These are phyloP conservation scores for Neostethus bicornis DNA, from an alignment of 2,797 vertebrate genomes.

Conservation along the genomic window DNA sequence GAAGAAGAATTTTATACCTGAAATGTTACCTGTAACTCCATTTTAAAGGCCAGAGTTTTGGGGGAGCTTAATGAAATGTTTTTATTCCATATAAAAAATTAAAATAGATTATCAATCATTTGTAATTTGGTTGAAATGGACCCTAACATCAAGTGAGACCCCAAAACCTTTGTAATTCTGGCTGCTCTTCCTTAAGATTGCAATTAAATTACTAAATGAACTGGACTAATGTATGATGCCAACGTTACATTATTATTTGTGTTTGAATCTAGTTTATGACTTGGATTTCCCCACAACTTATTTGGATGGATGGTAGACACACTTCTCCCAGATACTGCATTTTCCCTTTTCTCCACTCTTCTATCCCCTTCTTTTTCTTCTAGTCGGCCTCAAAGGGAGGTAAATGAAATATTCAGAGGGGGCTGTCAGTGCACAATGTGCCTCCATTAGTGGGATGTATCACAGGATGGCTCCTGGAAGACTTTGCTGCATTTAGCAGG, in stretches of 20 bases:
- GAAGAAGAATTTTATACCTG: too few species aligned
- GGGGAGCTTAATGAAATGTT: too few species aligned
- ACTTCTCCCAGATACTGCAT: conserved; percentile 12
- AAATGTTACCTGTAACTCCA: too few species aligned
- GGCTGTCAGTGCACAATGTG: conserved; percentile 47
- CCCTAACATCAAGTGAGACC: too few species aligned
- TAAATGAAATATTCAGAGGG: conserved; percentile 72
- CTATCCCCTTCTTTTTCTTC: conserved; percentile 8
- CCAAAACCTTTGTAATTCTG: too few species aligned
- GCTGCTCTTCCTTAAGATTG: too few species aligned
- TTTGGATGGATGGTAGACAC: not conserved
- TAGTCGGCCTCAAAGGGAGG: conserved; percentile 39
- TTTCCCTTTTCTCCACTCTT: conserved; percentile 4
- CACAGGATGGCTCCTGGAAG: conserved; percentile 25
- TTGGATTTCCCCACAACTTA: not conserved
- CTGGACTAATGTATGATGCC: too few species aligned
- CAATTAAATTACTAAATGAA: too few species aligned
- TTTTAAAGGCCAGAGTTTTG: too few species aligned
- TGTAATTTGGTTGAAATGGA: too few species aligned
- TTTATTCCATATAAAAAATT: too few species aligned
- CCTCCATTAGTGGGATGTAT: conserved; percentile 62
- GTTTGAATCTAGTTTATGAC: conserved; percentile 1
- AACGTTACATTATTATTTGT: not conserved
- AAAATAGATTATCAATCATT: too few species aligned
- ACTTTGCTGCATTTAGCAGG: conserved; percentile 25